These are phyloP conservation scores for Nibea coibor DNA, from an alignment of 2,113 vertebrate genomes.

Conservation along the genomic window DNA sequence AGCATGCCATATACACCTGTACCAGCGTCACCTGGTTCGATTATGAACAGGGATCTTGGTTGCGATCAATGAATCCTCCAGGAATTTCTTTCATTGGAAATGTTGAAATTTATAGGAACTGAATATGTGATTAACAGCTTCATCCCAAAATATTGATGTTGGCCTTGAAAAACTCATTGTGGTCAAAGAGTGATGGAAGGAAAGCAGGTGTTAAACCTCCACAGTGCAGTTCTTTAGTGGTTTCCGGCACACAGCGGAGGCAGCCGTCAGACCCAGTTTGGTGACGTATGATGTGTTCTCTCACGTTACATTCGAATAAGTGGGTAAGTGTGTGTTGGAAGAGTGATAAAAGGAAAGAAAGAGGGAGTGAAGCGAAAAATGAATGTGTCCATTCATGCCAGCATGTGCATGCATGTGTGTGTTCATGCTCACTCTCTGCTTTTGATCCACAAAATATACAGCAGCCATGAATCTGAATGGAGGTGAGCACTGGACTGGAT, in stretches of 20 bases:
- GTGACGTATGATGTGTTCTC: constrained; percentile 10
- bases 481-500: constrained; percentile 30
- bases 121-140: background rate
- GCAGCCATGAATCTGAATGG: constrained; percentile 27
- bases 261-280: background rate
- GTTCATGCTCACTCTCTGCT: constrained; percentile 25
- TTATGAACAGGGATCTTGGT: too few species aligned
- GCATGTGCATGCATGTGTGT: constrained; percentile 33
- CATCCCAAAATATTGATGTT: constrained; percentile 3
- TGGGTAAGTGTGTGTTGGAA: constrained; percentile 24
- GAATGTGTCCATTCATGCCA: constrained; percentile 57
- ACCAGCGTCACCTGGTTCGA: background rate
- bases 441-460: constrained; percentile 56
- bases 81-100: background rate
- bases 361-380: constrained; percentile 20
- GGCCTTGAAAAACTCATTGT: background rate
- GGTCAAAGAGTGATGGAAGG: background rate
- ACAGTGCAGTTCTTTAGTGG: constrained; percentile 7
- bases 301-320: constrained; percentile 21
- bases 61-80: background rate
- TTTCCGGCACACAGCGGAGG: constrained; percentile 14
- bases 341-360: constrained; percentile 30
- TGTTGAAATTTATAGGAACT: background rate
- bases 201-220: constrained; percentile 39
- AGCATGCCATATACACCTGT: background rate